Base-by-base conservation (phyloP, 2,797 vertebrate species). In the Naso thynnoides region DNA sequence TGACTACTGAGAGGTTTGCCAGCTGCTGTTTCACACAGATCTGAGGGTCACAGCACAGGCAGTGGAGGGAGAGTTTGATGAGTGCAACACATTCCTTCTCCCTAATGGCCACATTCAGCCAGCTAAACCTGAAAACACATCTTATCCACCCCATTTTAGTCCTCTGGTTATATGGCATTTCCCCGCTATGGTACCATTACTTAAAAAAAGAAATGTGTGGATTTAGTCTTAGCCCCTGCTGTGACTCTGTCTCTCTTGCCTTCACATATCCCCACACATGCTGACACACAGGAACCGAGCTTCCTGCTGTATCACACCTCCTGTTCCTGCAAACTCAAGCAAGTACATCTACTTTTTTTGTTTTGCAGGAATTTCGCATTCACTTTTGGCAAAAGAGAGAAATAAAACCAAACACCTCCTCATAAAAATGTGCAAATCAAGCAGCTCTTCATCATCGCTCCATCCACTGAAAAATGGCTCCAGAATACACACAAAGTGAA, bases 1-100 rank as follows among this genome's bases (percentile, higher is more conserved):
- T 70, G 84, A 54, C 55, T 42, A 74, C 63, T 71, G 81, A 87
- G 70, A 82, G 83, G 73, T 72, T 72, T 78, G 83, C 64, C 84
- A 88, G 82, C 82, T 87, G 83, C 74, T 27, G n/a, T 53, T 53
- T 89, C 81, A 23, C 71, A 70, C 50, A 27, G 61, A 57, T 50
- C 44, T 48, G 19, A 49, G 56, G 87, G 84, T 91, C 84, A 84
- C n/a, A 3, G 53, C 42, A 18, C 48, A 73, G 86, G 53, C 76
- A 81, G 39, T 29, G 52, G 64, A 27, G 56, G 36, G 50, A 75
- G 57, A 61, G 63, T 54, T 49, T 41, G 53, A 59, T 44, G 19
- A 64, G 64, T 6, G 27, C 26, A 18, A 39, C 48, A 50, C 63
- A 33, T 21, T 36, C 33, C 53, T 24, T 19, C 41, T 48, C 61